These are phyloP conservation scores for Lucilia cuprina DNA, from an alignment of 1,140 invertebrate species.

Conservation along the genomic window DNA sequence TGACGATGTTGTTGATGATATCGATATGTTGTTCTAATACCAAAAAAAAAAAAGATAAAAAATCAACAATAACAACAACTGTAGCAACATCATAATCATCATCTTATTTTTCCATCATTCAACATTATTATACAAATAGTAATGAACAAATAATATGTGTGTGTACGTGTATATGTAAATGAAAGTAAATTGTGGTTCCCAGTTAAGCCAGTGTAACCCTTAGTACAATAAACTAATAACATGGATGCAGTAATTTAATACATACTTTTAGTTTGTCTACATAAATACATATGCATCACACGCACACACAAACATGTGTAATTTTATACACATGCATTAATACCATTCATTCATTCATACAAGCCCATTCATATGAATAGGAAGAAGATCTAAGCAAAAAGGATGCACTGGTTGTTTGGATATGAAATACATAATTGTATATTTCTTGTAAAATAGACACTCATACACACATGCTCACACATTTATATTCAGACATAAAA, in stretches of 20 bases:
- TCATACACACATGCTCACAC: background rate
- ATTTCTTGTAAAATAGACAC: background rate
- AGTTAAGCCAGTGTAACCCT: slow-evolving; percentile 5
- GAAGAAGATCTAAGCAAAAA: background rate
- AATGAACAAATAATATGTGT: background rate
- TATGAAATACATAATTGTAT: background rate
- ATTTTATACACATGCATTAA: background rate
- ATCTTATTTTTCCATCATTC: background rate
- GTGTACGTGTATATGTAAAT: background rate
- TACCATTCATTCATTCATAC: background rate
- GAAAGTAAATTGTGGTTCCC: background rate
- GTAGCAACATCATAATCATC: background rate
- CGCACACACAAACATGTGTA: background rate
- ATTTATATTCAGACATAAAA: background rate
- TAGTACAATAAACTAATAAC: background rate
- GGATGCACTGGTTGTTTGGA: background rate
- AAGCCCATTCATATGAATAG: background rate
- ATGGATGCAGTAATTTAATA: background rate
- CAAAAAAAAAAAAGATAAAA: background rate
- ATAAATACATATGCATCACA: background rate
- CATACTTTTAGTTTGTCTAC: background rate
- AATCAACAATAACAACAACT: background rate
- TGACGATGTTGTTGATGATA: background rate
- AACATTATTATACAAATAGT: background rate
- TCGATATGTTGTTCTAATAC: background rate